These are phyloP conservation scores for Corbicula japonica DNA, from an alignment of 2,888 invertebrate genomes.

Conservation along the genomic window DNA sequence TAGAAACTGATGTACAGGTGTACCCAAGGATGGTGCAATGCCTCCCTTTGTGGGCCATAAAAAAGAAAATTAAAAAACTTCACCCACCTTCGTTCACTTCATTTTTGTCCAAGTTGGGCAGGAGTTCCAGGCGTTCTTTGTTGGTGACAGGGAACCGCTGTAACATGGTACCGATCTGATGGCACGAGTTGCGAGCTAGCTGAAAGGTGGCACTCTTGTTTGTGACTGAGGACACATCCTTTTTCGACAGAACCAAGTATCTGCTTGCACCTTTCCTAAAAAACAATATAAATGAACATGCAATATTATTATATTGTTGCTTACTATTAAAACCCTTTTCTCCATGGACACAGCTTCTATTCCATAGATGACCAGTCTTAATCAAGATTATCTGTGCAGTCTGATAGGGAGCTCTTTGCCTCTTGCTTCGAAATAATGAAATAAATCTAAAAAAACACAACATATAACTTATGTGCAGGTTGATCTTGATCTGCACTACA, in stretches of 20 bases:
- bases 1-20: background rate
- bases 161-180: slow-evolving; percentile 89
- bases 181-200: slow-evolving; percentile 89
- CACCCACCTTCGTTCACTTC: slow-evolving; percentile 88
- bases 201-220: slow-evolving; percentile 88
- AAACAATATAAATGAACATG: background rate
- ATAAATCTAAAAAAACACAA: background rate
- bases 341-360: background rate
- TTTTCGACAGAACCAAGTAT: slow-evolving; percentile 91
- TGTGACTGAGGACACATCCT: slow-evolving; percentile 87
- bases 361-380: background rate
- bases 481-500: too few relatives aligned
- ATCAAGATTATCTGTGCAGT: background rate
- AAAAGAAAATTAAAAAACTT: background rate
- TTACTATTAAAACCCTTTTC: background rate
- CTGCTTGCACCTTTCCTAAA: slow-evolving; percentile 90
- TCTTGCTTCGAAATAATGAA: background rate
- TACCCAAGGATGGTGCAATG: background rate
- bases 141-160: slow-evolving; percentile 91
- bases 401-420: background rate
- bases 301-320: background rate
- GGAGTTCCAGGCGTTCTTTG: slow-evolving; percentile 91
- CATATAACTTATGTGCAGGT: too few relatives aligned
- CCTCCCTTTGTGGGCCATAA: background rate
- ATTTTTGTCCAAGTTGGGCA: slow-evolving; percentile 90